Evolutionary conservation across 1,140 invertebrate species (phyloP), one percentile per base, ranked within the genome.

Genomic region (Arctopsyche grandis): DNA sequence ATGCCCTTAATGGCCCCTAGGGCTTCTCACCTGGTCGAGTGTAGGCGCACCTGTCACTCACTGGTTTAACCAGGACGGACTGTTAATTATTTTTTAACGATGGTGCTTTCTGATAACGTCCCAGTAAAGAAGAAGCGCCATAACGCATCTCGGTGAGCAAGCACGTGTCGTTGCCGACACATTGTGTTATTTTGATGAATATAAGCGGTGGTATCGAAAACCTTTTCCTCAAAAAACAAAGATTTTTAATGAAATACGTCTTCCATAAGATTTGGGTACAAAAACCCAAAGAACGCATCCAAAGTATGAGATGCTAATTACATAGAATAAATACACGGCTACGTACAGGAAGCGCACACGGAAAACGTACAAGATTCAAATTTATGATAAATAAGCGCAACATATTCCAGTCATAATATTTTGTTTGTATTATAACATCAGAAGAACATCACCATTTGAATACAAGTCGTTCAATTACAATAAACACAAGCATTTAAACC

Each of bases 331-430:
- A 16, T 10, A 52, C 48, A 52, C 16, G 16, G 16, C 4, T 16
- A 16, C 16, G 48, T 52, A 44, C 81, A 80, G 78, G 81, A 80
- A 82, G 44, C 80, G 48, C 58, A 48, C 71, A 77, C 70, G 78
- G 76, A 77, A 82, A 80, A 69, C 75, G 56, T 75, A 75, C 48
- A 63, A 82, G 81, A 82, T 82, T 79, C 44, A 76, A 80, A 79
- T 69, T 78, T 78, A 78, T 70, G 81, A 82, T 82, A 82, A 80
- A 76, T 46, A 69, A 44, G 14, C 78, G 71, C 80, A 82, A 79
- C 75, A 76, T 80, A 82, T 82, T 78, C 81, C 44, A 80, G 78
- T 82, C 78, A 82, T 82, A 82, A 82, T 81, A 75, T 79, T 81
- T 79, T 75, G 75, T 81, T 79, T 79, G 56, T 77, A 77, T 79